A percentile compares a stretch with the other conserved stretches of the same genome.
Conservation (phyloP, 2,113 vertebrate species). For the Thunnus maccoyii region DNA sequence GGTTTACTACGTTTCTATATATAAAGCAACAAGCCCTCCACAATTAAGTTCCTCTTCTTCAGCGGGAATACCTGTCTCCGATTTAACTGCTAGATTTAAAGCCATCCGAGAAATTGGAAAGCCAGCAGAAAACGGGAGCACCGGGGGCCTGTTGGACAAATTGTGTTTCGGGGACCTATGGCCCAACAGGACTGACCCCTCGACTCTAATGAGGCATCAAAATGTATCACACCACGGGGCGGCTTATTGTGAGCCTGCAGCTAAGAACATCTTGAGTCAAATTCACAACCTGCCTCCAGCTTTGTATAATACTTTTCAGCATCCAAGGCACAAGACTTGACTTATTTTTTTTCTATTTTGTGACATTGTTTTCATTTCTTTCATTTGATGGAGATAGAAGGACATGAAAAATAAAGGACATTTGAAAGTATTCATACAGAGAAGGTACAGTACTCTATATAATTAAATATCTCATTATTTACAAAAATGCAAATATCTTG, state of each 20-base stretch:
- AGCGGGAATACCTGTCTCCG: neutral
- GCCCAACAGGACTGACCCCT: conserved; percentile 10
- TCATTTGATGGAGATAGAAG: neutral
- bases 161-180: conserved; percentile 14
- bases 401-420: neutral
- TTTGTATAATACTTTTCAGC: neutral
- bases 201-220: conserved; percentile 9
- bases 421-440: too few relatives aligned
- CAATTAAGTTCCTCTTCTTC: neutral
- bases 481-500: neutral
- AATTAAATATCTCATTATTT: neutral
- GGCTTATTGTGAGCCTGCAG: neutral
- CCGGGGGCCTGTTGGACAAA: neutral
- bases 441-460: too few relatives aligned
- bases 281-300: neutral
- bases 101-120: neutral
- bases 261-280: neutral
- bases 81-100: conserved; percentile 6
- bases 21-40: neutral
- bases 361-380: neutral
- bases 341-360: neutral
- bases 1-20: neutral
- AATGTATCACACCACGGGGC: neutral
- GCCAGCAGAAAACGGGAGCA: neutral
- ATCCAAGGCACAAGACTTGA: too few relatives aligned